Conservation (phyloP, 1,140 invertebrate species). For the Brachionus plicatilis region DNA sequence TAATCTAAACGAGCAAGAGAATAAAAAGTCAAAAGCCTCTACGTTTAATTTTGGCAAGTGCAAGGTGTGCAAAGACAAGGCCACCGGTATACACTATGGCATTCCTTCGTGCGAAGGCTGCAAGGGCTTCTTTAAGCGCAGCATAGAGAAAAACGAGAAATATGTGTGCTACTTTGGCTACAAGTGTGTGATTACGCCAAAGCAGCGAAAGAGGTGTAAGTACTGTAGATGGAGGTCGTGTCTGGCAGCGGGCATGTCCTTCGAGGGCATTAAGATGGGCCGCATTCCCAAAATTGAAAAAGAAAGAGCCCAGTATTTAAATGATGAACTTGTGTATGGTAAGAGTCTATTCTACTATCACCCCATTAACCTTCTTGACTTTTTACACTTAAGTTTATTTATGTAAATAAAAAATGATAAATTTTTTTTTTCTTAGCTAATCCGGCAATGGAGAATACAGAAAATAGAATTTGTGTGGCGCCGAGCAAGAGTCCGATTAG, state of each 20-base stretch:
- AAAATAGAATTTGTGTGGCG: not conserved
- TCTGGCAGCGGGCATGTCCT: constrained; percentile 44
- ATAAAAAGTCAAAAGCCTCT: not conserved
- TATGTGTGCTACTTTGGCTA: constrained; percentile 55
- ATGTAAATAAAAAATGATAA: not conserved
- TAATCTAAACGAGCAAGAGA: not conserved
- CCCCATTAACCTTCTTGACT: not conserved
- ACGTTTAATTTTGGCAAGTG: constrained; percentile 43
- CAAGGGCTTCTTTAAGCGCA: constrained; percentile 54
- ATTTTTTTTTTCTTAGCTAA: not conserved
- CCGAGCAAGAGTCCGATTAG: not conserved
- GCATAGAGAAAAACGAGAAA: constrained; percentile 55
- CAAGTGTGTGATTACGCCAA: constrained; percentile 53
- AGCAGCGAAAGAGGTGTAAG: constrained; percentile 54
- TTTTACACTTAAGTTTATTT: not conserved
- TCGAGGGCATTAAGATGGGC: constrained; percentile 29
- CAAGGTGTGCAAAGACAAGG: constrained; percentile 55
- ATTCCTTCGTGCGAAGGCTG: constrained; percentile 56
- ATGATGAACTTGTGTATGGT: constrained; percentile 12
- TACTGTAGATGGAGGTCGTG: constrained; percentile 56
- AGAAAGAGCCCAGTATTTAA: constrained; percentile 4
- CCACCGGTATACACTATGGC: constrained; percentile 55
- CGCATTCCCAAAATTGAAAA: constrained; percentile 36
- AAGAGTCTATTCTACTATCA: not conserved
- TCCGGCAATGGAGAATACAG: not conserved